phyloP scores from a whole-genome alignment of 2,113 vertebrate species.

The Xiphophorus couchianus region DNA sequence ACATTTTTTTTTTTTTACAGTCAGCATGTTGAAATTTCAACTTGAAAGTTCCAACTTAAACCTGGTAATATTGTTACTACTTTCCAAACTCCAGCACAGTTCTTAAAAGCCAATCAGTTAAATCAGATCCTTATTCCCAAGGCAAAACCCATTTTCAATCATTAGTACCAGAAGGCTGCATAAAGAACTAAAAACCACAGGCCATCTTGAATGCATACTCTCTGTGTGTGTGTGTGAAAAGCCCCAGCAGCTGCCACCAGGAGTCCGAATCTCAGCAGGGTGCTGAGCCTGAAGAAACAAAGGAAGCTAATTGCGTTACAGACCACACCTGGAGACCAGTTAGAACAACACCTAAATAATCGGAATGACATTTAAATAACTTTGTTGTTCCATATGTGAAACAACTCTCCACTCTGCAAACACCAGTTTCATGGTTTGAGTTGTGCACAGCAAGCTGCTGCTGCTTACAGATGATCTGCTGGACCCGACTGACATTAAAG shows the following conservation, averaged over 20 bases:
- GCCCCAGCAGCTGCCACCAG: constrained; percentile 61
- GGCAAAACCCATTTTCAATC: no score
- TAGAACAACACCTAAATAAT: not conserved
- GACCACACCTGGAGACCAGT: constrained; percentile 62
- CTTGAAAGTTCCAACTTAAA: no score
- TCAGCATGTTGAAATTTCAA: no score
- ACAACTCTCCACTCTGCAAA: not conserved
- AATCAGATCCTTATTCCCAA: no score
- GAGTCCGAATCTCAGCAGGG: constrained; percentile 48
- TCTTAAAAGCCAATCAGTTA: no score
- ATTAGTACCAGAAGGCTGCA: no score
- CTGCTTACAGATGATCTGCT: not conserved
- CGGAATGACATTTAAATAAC: not conserved
- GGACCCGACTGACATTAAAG: no score
- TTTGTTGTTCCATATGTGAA: constrained; percentile 3
- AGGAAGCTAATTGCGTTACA: not conserved
- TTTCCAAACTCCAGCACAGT: no score
- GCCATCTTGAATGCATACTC: not conserved
- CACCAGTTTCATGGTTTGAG: not conserved
- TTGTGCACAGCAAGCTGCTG: no score
- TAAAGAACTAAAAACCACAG: not conserved
- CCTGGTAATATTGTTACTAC: no score
- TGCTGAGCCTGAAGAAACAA: constrained; percentile 49
- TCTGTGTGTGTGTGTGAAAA: constrained; percentile 3
- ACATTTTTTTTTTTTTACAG: no score